Conservation (phyloP, 1,140 invertebrate genomes). For the Caenorhabditis inopinata region DNA sequence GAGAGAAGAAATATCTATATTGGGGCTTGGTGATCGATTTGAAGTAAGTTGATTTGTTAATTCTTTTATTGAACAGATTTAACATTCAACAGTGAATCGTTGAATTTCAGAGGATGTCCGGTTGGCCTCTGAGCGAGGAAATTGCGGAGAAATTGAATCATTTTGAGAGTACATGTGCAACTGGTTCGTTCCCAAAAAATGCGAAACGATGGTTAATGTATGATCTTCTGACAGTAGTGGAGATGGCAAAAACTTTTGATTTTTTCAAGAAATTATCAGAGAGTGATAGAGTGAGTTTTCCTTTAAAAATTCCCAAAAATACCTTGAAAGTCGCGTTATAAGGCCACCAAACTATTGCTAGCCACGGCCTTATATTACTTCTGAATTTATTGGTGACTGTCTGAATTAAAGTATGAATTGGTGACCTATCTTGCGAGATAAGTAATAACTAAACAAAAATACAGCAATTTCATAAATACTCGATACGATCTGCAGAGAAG, state of each 20-base stretch:
- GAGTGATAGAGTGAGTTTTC: neutral
- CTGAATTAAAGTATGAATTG: too few species aligned
- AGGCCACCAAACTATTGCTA: too few species aligned
- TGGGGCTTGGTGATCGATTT: neutral
- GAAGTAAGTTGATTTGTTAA: neutral
- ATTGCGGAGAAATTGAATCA: neutral
- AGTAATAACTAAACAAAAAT: too few species aligned
- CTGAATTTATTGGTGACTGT: too few species aligned
- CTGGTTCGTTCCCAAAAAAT: neutral
- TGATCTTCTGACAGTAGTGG: neutral
- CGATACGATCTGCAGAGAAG: too few species aligned
- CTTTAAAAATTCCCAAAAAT: neutral
- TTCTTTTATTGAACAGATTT: too few species aligned
- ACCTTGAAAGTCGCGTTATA: too few species aligned
- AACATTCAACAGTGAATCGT: neutral
- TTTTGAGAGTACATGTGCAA: neutral
- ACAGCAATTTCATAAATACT: too few species aligned
- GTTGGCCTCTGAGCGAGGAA: neutral
- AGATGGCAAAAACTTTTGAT: conserved; percentile 2
- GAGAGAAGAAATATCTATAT: neutral
- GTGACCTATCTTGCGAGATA: too few species aligned
- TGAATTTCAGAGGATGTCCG: neutral
- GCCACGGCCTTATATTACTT: too few species aligned
- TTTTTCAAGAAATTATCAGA: neutral
- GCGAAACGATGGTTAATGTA: neutral